Evolutionary conservation across 2,888 invertebrate genomes (phyloP), one percentile per base, ranked within the genome.

Genomic region (Congeria kusceri): DNA sequence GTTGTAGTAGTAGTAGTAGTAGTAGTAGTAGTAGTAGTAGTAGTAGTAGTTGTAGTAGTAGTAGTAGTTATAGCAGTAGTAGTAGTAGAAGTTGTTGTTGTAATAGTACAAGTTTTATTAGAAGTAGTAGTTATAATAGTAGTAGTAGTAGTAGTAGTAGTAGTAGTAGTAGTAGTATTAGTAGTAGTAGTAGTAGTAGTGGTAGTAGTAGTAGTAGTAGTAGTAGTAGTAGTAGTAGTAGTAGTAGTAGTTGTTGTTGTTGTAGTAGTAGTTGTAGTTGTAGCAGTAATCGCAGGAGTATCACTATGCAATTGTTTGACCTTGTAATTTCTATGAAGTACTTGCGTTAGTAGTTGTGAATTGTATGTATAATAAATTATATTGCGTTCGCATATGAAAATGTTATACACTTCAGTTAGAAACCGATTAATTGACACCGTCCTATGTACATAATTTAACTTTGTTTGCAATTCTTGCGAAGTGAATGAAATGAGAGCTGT

Each of bases 221-320:
- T 53, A 53, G 53, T 53, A 53, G 53, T 53, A 53, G 23, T 53
- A 53, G 53, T 53, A 53, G 53, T 53, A 53, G 53, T 53, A 53
- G 53, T 20, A 53, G 53, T 53, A 53, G 53, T 53, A 53, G 53
- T 53, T 7, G 53, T 53, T 7, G 53, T 53, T 7, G 53, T 20
- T 7, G 53, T 53, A 53, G 53, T 53, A 53, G 53, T 53, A 53
- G 53, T 53, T 7, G 53, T 53, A 53, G 23, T 53, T 7, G 53
- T 20, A 23, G n/a, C 4, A 5, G 32, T 32, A 32, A 11, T 32
- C 4, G n/a, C n/a, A n/a, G n/a, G n/a, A n/a, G n/a, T n/a, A n/a
- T n/a, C n/a, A n/a, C n/a, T n/a, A n/a, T n/a, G n/a, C n/a, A n/a
- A n/a, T n/a, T n/a, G n/a, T n/a, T n/a, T 46, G 46, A 15, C 18